A percentile compares a stretch with the other conserved stretches of the same genome.
Conservation (phyloP, 1,140 invertebrate species). For the Berghia stephanieae region DNA sequence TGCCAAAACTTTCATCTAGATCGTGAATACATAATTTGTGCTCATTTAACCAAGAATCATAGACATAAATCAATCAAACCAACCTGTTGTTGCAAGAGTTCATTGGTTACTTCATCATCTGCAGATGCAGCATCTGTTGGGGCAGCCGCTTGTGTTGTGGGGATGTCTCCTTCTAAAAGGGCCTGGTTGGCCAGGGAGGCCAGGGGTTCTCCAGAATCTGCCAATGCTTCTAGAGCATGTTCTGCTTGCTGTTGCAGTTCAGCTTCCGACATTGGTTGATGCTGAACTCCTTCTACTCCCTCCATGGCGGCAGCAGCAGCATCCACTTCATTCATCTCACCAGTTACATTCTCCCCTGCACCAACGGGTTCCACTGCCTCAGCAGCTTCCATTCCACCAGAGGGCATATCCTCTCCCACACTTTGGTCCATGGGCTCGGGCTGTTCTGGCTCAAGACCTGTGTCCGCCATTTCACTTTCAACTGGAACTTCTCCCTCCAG, state of each 20-base stretch:
- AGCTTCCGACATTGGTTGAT: conserved; percentile 16
- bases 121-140: too few species aligned
- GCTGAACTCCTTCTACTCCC: conserved; percentile 14
- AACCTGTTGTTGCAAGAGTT: too few species aligned
- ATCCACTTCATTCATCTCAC: neutral
- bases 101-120: too few species aligned
- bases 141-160: too few species aligned
- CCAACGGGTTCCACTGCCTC: too few species aligned
- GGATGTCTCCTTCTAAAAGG: neutral
- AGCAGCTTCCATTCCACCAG: neutral
- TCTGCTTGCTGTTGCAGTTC: conserved; percentile 28
- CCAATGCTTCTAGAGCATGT: conserved; percentile 30
- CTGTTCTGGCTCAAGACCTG: neutral
- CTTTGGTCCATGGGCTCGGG: neutral
- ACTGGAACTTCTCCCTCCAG: conserved; percentile 30
- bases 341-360: neutral
- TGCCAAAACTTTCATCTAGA: too few species aligned
- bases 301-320: conserved; percentile 24
- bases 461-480: conserved; percentile 31
- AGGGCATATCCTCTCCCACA: neutral
- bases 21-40: too few species aligned
- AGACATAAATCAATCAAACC: too few species aligned
- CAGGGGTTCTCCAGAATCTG: conserved; percentile 5
- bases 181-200: conserved; percentile 4
- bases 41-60: too few species aligned